phyloP scores from a whole-genome alignment of 2,797 vertebrate genomes.

The Ptychadena robeensis region DNA sequence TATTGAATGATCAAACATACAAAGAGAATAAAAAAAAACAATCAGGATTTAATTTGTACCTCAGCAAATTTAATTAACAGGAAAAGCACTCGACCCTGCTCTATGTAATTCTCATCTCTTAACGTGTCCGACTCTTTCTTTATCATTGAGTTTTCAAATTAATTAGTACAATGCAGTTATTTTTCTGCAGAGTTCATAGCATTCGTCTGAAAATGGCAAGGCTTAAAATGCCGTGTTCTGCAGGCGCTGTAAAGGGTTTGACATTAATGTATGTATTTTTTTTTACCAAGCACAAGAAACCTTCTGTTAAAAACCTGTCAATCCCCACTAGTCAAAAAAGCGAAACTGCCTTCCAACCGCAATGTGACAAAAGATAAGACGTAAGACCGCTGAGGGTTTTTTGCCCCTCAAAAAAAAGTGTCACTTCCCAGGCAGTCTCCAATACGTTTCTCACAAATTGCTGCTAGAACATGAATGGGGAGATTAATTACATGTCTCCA shows the following conservation, averaged over 20 bases:
- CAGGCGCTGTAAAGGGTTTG: background rate
- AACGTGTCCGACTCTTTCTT: background rate
- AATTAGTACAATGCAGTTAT: constrained; percentile 37
- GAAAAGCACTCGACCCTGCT: constrained; percentile 3
- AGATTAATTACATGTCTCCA: constrained; percentile 51
- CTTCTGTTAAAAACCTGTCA: constrained; percentile 43
- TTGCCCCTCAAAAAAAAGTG: constrained; percentile 35
- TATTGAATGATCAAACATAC: background rate
- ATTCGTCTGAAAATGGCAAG: constrained; percentile 11
- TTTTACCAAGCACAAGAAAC: constrained; percentile 22
- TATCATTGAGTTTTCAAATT: constrained; percentile 26
- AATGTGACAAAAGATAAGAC: constrained; percentile 45
- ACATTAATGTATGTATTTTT: constrained; percentile 42
- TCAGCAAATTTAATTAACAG: constrained; percentile 25
- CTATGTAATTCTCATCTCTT: constrained; percentile 7
- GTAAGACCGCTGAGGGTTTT: constrained; percentile 24
- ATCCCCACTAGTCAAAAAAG: constrained; percentile 25
- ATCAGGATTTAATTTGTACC: background rate
- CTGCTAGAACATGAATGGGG: constrained; percentile 42
- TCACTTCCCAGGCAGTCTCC: constrained; percentile 40
- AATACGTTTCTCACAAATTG: constrained; percentile 48
- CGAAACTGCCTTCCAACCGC: constrained; percentile 28
- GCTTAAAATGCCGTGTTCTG: background rate
- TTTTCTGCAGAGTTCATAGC: constrained; percentile 13
- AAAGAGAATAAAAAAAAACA: background rate